A percentile compares a stretch with the other conserved stretches of the same genome.
phyloP scores from a whole-genome alignment of 2,888 invertebrate species.

The Cataglyphis altisquamis region DNA sequence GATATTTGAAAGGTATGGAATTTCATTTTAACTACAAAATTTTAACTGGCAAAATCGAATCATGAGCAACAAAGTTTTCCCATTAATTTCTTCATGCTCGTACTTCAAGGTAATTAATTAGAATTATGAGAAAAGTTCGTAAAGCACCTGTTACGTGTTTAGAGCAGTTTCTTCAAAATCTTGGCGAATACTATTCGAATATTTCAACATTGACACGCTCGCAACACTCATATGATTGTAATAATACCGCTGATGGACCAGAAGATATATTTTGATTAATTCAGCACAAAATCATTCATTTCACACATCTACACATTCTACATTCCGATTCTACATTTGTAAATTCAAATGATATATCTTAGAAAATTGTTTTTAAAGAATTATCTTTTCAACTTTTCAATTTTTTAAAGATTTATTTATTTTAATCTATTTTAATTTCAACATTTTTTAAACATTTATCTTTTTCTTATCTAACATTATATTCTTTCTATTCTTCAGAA shows the following conservation, averaged over 20 bases:
- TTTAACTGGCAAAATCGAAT: slow-evolving; percentile 60
- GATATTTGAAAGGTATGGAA: slow-evolving; percentile 58
- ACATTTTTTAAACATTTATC: background rate
- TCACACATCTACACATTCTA: too few species aligned
- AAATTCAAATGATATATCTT: background rate
- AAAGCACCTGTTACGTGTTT: slow-evolving; percentile 72
- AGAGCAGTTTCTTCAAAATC: slow-evolving; percentile 62
- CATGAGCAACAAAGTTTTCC: slow-evolving; percentile 53
- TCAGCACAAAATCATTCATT: slow-evolving; percentile 26
- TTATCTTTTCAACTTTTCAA: background rate
- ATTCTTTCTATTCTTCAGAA: background rate
- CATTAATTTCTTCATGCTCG: slow-evolving; percentile 68
- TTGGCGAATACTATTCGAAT: slow-evolving; percentile 25
- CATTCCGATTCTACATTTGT: background rate
- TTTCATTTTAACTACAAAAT: slow-evolving; percentile 58
- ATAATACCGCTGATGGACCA: slow-evolving; percentile 58
- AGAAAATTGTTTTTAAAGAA: background rate
- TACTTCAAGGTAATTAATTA: slow-evolving; percentile 66
- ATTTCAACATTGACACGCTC: slow-evolving; percentile 43
- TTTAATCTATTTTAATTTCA: too few species aligned
- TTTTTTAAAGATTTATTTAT: background rate
- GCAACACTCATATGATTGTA: slow-evolving; percentile 51
- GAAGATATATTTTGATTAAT: slow-evolving; percentile 23
- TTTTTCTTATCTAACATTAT: background rate
- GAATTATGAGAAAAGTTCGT: slow-evolving; percentile 67